Conservation (phyloP, 2,797 vertebrate species). For the Neomorphus geoffroyi region DNA sequence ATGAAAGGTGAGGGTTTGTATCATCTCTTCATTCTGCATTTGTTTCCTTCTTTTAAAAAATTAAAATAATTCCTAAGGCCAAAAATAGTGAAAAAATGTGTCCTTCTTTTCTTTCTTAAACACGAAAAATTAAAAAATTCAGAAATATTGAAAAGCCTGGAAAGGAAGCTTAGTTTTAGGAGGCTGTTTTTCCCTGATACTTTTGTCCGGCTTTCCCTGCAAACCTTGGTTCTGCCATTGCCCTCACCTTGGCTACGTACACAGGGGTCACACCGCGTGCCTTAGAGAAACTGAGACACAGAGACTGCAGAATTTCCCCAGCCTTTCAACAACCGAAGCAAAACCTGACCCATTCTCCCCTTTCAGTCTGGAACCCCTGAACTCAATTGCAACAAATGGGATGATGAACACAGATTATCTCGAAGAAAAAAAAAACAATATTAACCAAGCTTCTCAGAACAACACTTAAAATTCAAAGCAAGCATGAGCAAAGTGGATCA, state of each 20-base stretch:
- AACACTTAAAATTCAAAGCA: conserved; percentile 41
- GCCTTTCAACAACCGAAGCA: not conserved
- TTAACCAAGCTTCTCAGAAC: not conserved
- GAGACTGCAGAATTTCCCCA: not conserved
- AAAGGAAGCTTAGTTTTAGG: not conserved
- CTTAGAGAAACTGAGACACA: not conserved
- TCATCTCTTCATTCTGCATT: not conserved
- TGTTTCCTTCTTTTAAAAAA: not conserved
- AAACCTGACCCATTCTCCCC: not conserved
- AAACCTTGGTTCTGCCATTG: not conserved
- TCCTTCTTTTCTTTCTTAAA: not conserved
- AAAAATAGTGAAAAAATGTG: not conserved
- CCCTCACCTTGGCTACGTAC: not conserved
- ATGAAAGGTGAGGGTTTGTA: not conserved
- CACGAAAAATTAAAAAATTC: not conserved
- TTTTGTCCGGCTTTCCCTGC: not conserved
- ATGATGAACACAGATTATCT: not conserved
- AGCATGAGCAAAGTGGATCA: conserved; percentile 63
- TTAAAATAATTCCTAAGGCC: not conserved
- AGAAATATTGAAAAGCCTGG: not conserved
- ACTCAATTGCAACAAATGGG: not conserved
- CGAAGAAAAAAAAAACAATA: not conserved
- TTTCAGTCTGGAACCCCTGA: not conserved
- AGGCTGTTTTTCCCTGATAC: not conserved
- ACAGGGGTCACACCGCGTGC: not conserved